A percentile compares a stretch with the other conserved stretches of the same genome.
Conservation (phyloP, 2,113 vertebrate species). For the Pachycephala philippinensis region DNA sequence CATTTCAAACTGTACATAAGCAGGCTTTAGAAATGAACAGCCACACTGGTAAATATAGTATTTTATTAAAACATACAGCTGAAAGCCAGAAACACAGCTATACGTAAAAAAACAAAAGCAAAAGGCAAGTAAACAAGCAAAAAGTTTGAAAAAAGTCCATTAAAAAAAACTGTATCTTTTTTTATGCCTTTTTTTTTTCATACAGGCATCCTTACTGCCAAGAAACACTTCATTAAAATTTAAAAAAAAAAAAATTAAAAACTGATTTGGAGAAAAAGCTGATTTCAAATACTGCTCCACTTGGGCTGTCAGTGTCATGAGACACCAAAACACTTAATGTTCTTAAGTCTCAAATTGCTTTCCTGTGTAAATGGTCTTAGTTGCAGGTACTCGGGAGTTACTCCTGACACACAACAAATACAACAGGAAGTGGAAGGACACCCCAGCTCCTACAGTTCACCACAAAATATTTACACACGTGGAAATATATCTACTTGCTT, state of each 20-base stretch:
- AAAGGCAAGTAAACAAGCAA: not conserved
- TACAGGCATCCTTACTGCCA: not conserved
- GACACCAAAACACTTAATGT: not conserved
- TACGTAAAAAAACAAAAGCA: not conserved
- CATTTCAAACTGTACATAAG: conserved; percentile 50
- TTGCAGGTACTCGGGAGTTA: not conserved
- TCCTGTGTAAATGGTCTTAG: not conserved
- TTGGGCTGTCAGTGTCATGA: not conserved
- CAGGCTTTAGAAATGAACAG: conserved; percentile 46
- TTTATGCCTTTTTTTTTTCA: not conserved
- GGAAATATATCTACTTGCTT: not conserved
- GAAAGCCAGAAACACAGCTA: not conserved
- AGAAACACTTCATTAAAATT: not conserved
- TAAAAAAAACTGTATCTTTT: not conserved
- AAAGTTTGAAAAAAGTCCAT: not conserved
- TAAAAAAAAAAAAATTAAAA: not conserved
- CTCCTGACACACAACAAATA: not conserved
- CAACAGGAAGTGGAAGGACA: not conserved
- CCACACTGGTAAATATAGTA: conserved; percentile 5
- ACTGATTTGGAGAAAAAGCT: not conserved
- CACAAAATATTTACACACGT: not conserved
- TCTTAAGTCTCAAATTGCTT: not conserved
- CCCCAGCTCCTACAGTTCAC: not conserved
- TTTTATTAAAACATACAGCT: conserved; percentile 22
- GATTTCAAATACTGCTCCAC: not conserved